These are phyloP conservation scores for Apis florea DNA, from an alignment of 1,140 invertebrate species.

Conservation along the genomic window DNA sequence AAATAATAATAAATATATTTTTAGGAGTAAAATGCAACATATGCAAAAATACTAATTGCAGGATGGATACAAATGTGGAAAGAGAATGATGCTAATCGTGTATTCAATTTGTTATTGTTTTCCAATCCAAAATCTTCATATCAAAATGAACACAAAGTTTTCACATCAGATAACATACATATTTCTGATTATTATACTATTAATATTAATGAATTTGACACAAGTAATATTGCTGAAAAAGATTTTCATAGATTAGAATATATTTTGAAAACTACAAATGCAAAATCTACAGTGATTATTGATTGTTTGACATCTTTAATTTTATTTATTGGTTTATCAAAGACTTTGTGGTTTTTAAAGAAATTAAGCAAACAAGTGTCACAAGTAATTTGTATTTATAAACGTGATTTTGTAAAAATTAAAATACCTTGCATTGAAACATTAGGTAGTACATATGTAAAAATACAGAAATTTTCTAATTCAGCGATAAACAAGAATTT, in stretches of 20 bases:
- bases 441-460: conserved; percentile 72
- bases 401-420: conserved; percentile 65
- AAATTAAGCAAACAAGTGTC: conserved; percentile 65
- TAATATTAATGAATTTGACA: conserved; percentile 42
- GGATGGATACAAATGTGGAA: conserved; percentile 73
- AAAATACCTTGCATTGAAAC: conserved; percentile 74
- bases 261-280: conserved; percentile 53
- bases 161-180: conserved; percentile 61
- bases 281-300: conserved; percentile 63
- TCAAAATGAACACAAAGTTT: conserved; percentile 49
- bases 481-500: conserved; percentile 56
- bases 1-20: conserved; percentile 36
- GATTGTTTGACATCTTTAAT: conserved; percentile 74
- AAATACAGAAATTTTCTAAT: conserved; percentile 59
- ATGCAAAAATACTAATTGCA: conserved; percentile 66
- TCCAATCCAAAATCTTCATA: conserved; percentile 64
- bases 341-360: conserved; percentile 69
- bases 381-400: conserved; percentile 75
- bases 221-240: conserved; percentile 35
- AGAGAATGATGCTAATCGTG: conserved; percentile 49
- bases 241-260: conserved; percentile 61
- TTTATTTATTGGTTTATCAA: conserved; percentile 66
- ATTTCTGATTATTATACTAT: conserved; percentile 73
- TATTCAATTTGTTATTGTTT: conserved; percentile 70
- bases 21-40: conserved; percentile 66